Base-by-base conservation (phyloP, 2,888 invertebrate species). In the Cephus nigrinus region DNA sequence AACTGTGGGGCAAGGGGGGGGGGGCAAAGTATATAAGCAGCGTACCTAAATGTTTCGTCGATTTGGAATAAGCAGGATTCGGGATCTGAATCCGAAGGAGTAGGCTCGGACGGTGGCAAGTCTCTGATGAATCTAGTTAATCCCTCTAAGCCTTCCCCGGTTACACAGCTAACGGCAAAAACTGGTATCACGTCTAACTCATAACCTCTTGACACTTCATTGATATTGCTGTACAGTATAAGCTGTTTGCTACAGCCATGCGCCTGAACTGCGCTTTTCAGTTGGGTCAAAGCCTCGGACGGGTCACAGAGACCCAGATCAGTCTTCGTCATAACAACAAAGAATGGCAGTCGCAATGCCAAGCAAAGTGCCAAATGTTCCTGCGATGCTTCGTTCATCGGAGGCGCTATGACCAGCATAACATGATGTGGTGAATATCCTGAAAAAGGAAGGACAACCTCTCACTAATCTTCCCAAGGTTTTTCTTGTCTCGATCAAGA, bases 401-500 rank as follows among this genome's bases (percentile, higher is more conserved):
- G 90, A 23, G 88, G 89, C 30, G 91, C 89, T 77, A 92, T 85
- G 2, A 97, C 96, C 76, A 98, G 93, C 95, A 98, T 95, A 55
- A 96, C 97, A 91, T 96, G 97, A 92, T 99, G 98, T 1, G 98
- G 98, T 1, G 95, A 96, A 92, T 98, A 98, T 0, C 98, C 98
- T 91, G 76, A 9, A 78, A 81, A 78, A 15, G 31, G 33, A 71
- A 71, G 4, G 31, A 12, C 5, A 4, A 31, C 9, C 4, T 5
- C 12, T 71, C 12, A 32, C 12, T 12, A 12, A 71, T 31, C 12
- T 71, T 12, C 31, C 12, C 31, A 71, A 31, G 31, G 9, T 30
- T 30, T 12, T 23, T 12, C 30, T 71, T 23, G 55, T 23, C 55
- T 55, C 15, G 31, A 31, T 15, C 1, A 71, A 31, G 31, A 71